These are phyloP conservation scores for Antheraea yamamai DNA, from an alignment of 2,888 invertebrate genomes.

Conservation along the genomic window DNA sequence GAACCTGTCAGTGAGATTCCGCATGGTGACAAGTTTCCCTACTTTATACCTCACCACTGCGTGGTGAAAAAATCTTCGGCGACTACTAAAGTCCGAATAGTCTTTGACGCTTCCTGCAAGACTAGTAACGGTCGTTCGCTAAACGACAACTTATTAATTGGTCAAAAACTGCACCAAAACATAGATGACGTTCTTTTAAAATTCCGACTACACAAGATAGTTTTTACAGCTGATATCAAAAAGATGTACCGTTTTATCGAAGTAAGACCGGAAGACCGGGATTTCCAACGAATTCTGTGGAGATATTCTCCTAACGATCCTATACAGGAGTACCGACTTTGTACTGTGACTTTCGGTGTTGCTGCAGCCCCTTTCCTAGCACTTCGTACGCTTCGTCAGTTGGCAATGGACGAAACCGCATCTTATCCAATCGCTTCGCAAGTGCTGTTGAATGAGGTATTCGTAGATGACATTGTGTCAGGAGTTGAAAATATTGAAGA, in stretches of 20 bases:
- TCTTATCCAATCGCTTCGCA: not conserved
- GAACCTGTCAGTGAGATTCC: too few relatives aligned
- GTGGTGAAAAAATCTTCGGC: too few relatives aligned
- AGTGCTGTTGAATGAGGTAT: not conserved
- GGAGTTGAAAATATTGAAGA: not conserved
- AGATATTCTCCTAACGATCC: not conserved
- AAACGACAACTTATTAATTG: not conserved
- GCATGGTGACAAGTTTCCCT: too few relatives aligned
- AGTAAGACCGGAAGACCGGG: not conserved
- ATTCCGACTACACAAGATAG: not conserved
- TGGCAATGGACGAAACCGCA: not conserved
- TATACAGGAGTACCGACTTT: not conserved
- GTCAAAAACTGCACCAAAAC: not conserved
- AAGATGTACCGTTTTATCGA: not conserved
- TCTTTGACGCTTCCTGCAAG: not conserved
- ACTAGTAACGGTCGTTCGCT: not conserved
- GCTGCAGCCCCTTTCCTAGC: not conserved
- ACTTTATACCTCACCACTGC: too few relatives aligned
- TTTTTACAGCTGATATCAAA: not conserved
- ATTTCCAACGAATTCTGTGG: not conserved
- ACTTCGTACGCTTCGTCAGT: not conserved
- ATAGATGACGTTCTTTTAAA: not conserved
- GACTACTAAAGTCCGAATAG: too few relatives aligned
- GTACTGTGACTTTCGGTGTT: not conserved
- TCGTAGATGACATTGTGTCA: not conserved